Evolutionary conservation across 2,888 invertebrate genomes (phyloP), one percentile per base, ranked within the genome.

Genomic region (Oligia latruncula): DNA sequence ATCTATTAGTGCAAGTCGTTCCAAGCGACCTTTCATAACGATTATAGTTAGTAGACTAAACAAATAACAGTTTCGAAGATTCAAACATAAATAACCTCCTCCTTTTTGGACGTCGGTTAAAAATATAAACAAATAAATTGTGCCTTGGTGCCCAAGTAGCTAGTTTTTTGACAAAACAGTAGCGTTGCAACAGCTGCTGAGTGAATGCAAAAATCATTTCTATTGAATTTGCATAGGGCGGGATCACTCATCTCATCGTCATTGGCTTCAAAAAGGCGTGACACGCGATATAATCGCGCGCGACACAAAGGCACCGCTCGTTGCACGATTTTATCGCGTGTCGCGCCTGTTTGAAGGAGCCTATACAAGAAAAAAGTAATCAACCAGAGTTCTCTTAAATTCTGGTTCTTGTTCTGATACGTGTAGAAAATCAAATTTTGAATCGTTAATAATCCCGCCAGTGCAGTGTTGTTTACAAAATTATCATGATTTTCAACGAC

Each of bases 11-110:
- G n/a, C 71, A 52, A 67, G 15, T n/a, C 67, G n/a, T 55, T 40
- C 65, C 76, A 71, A 46, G 40, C 55, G 64, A 84, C 86, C 86
- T 77, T 74, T 55, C 40, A 60, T 64, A 72, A 65, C 74, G 86
- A 86, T 72, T 84, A 68, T 62, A 73, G 67, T 65, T 66, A 68
- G 65, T 78, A 86, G 86, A 82, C 74, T 77, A 86, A 86, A 86
- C 86, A 85, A 82, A 77, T 67, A 43, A 64, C 73, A 74, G 68
- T 82, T 77, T 71, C 43, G 72, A 49, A 73, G 72, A 55, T 62
- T 77, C 49, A 71, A 82, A 75, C 74, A 82, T 72, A n/a, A n/a
- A 72, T 68, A 79, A 82, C 5, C 5, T 40, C 40, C 40, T 40
- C 5, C 40, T 40, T 40, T 40, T 40, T 40, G 40, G 5, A 40